Base-by-base conservation (phyloP, 2,888 invertebrate species). In the Andrena marginata region DNA sequence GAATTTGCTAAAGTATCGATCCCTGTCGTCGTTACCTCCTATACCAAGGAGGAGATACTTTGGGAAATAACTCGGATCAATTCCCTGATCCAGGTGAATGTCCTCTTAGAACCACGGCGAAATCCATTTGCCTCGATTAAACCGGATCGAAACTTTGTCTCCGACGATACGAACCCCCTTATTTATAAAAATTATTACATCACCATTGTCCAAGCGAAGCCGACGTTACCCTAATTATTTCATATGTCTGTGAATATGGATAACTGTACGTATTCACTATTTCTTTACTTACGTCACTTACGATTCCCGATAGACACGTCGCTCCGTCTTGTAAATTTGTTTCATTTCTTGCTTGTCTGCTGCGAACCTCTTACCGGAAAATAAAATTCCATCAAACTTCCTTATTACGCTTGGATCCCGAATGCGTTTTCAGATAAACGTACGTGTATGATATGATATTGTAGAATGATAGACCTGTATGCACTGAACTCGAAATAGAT, bases 91-190 rank as follows among this genome's bases (percentile, higher is more conserved):
- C 94, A 94, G 1, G 91, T 95, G 33, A 94, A 95, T 59, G 91
- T 96, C 0, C 89, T 96, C 8, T 90, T 95, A 0, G 95, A 95
- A 8, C 95, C 96, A 0, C 94, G 94, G 16, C 94, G 93, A 49
- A 97, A 97, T 93, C 95, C 96, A 0, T 97, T 96, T 88, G 95
- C 96, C 0, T 97, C 97, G 60, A 95, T 96, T 0, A 95, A 96
- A 82, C 97, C 97, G 0, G 97, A 97, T 86, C 95, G 97, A 65
- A 97, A 97, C 90, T 97, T 97, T 85, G 96, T 97, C 16, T 96
- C 96, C 6, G 97, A 97, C 88, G 96, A 97, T 81, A 95, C 95
- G 63, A 95, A 95, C 64, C 97, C 97, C 0, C 93, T 97, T 77
- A 95, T 97, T 90, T 97, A 96, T 90, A 97, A 97, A 91, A 97